Evolutionary conservation across 2,888 invertebrate species (phyloP).

Genomic region (Panzeria rudis): DNA sequence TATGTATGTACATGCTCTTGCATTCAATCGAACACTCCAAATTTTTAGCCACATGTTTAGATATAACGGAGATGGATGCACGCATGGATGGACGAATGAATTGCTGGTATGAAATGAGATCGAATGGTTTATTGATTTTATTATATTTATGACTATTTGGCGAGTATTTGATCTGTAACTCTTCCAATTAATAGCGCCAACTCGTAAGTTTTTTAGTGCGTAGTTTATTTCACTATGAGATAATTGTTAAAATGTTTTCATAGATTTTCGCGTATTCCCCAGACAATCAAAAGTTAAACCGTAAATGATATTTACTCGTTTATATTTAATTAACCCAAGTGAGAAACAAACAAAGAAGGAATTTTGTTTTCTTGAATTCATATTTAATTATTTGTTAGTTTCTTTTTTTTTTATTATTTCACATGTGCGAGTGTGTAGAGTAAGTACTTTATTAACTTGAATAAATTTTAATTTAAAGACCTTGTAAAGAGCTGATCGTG

Average conservation of each 20-base stretch:
- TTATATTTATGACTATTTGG: constrained; percentile 48
- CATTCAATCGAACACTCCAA: background rate
- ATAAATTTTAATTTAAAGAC: constrained; percentile 57
- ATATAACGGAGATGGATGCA: constrained; percentile 47
- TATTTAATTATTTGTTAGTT: constrained; percentile 26
- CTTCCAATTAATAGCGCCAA: constrained; percentile 42
- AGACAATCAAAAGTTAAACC: constrained; percentile 46
- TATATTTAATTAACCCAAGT: constrained; percentile 25
- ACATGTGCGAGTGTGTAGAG: too few relatives aligned
- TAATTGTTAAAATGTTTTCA: background rate
- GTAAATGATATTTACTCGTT: constrained; percentile 34
- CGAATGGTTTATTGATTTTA: constrained; percentile 52
- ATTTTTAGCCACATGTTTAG: constrained; percentile 35
- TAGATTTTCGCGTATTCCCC: constrained; percentile 46
- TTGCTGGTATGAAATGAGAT: constrained; percentile 58
- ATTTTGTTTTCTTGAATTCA: constrained; percentile 21
- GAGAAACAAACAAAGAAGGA: constrained; percentile 10
- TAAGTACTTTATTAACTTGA: constrained; percentile 41
- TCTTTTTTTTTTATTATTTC: background rate
- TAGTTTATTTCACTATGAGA: background rate
- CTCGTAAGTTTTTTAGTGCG: background rate
- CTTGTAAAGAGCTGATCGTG: constrained; percentile 37
- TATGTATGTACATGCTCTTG: too few relatives aligned
- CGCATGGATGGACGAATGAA: constrained; percentile 58
- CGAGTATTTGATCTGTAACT: constrained; percentile 34